These are phyloP conservation scores for Cheilosia vernalis DNA, from an alignment of 2,888 invertebrate genomes.

Conservation along the genomic window DNA sequence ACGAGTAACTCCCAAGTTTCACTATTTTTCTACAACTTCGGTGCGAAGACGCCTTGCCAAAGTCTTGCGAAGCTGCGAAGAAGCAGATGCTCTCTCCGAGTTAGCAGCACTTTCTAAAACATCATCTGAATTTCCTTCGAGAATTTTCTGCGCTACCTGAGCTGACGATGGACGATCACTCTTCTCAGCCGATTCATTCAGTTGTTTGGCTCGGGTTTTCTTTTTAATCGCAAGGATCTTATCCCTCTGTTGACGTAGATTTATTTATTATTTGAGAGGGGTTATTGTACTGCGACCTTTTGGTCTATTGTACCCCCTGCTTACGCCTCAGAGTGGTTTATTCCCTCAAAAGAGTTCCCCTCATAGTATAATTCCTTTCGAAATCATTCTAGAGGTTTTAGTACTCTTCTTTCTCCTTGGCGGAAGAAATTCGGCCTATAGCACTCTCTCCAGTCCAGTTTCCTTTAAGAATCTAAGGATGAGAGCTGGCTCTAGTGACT, in stretches of 20 bases:
- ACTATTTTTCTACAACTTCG: constrained; percentile 89
- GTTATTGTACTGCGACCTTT: too few species aligned
- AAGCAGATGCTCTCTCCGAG: constrained; percentile 84
- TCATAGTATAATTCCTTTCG: too few species aligned
- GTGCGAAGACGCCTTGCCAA: constrained; percentile 92
- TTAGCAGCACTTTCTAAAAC: constrained; percentile 75
- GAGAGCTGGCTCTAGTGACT: too few species aligned
- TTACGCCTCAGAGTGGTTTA: too few species aligned
- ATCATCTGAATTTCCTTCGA: constrained; percentile 84
- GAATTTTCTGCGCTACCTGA: constrained; percentile 88
- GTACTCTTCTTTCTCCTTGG: too few species aligned
- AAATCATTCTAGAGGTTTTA: too few species aligned
- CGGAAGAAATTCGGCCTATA: too few species aligned
- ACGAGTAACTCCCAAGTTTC: background rate
- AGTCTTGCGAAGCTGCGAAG: constrained; percentile 91
- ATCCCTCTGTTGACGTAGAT: constrained; percentile 94
- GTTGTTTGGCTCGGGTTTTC: constrained; percentile 91
- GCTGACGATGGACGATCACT: constrained; percentile 89
- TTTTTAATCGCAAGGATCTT: constrained; percentile 95
- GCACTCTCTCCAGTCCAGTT: too few species aligned
- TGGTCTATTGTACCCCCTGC: too few species aligned
- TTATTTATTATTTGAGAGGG: too few species aligned
- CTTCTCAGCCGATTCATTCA: constrained; percentile 84
- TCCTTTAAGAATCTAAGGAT: too few species aligned
- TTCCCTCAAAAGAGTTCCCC: too few species aligned